phyloP scores from a whole-genome alignment of 2,888 invertebrate genomes.

The Stegophylla sp. region DNA sequence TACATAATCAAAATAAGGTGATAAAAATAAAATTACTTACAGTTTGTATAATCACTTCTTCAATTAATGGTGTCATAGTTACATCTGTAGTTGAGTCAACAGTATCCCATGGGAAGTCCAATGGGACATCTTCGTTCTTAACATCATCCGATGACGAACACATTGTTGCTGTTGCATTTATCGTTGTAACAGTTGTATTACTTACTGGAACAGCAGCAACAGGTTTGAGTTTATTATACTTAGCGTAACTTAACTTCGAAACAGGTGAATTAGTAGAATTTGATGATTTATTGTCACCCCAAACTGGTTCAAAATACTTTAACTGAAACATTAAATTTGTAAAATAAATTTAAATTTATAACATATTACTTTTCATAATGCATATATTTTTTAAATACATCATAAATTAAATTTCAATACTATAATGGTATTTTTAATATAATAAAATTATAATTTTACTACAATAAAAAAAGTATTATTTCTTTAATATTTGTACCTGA shows the following conservation, averaged over 20 bases:
- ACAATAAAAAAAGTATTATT: not conserved
- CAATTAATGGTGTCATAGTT: constrained; percentile 16
- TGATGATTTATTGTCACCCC: constrained; percentile 77
- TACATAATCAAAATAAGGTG: too few relatives aligned
- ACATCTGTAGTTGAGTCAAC: constrained; percentile 37
- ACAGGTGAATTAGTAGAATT: constrained; percentile 3
- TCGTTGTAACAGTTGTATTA: not conserved
- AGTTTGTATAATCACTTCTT: constrained; percentile 23
- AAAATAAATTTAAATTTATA: not conserved
- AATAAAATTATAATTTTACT: not conserved
- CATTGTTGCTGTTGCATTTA: constrained; percentile 2
- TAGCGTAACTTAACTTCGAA: constrained; percentile 15
- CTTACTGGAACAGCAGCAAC: constrained; percentile 12
- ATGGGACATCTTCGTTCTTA: constrained; percentile 12
- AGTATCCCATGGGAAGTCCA: constrained; percentile 30
- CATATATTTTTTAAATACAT: too few relatives aligned
- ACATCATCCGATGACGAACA: constrained; percentile 6
- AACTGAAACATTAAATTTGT: constrained; percentile 66
- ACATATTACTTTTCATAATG: too few relatives aligned
- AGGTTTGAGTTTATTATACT: constrained; percentile 24
- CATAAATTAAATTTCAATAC: too few relatives aligned
- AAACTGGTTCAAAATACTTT: constrained; percentile 94
- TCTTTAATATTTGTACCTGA: too few relatives aligned
- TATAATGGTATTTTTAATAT: too few relatives aligned
- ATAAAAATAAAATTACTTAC: constrained; percentile 26